Evolutionary conservation across 2,888 invertebrate genomes (phyloP).

Genomic region (Eudasyphora cyanicolor): DNA sequence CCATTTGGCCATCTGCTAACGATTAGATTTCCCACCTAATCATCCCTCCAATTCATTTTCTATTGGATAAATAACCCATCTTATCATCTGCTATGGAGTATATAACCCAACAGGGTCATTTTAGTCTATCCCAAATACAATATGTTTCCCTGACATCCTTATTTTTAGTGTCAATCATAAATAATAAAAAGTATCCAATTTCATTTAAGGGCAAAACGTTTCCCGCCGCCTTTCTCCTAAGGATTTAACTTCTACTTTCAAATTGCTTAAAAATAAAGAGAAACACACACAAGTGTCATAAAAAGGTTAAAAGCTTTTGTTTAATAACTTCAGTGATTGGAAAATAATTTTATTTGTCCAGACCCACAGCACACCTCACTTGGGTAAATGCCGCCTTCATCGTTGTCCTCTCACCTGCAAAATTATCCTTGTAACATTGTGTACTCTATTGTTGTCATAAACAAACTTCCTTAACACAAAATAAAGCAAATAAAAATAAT

Average conservation of each 20-base stretch:
- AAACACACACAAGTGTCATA: slow-evolving; percentile 45
- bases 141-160: too few species aligned
- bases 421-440: slow-evolving; percentile 34
- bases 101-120: too few species aligned
- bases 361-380: not conserved
- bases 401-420: not conserved
- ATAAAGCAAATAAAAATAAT: not conserved
- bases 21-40: too few species aligned
- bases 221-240: not conserved
- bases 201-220: not conserved
- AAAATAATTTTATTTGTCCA: slow-evolving; percentile 59
- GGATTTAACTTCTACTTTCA: not conserved
- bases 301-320: slow-evolving; percentile 56
- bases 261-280: not conserved
- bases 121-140: too few species aligned
- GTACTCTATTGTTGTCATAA: slow-evolving; percentile 47
- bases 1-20: too few species aligned
- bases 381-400: too few species aligned
- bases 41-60: too few species aligned
- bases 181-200: not conserved
- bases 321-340: slow-evolving; percentile 63
- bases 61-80: too few species aligned
- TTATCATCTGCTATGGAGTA: too few species aligned
- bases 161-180: not conserved
- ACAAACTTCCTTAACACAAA: slow-evolving; percentile 40